Evolutionary conservation across 1,140 invertebrate species (phyloP).

Genomic region (Drosophila trapezifrons): DNA sequence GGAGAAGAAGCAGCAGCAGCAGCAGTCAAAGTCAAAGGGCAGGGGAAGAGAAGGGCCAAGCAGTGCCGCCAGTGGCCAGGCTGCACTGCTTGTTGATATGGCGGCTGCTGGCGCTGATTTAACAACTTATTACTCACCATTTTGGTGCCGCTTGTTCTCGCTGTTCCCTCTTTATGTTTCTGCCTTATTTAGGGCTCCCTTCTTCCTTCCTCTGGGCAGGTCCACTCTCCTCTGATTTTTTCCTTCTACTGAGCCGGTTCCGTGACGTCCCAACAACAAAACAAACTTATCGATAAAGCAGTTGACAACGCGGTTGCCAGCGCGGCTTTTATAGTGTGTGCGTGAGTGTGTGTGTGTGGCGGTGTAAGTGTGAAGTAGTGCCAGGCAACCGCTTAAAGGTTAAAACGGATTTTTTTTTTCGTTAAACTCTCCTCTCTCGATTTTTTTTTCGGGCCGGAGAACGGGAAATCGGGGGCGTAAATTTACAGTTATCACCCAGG

Average conservation of each 20-base stretch:
- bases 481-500: slow-evolving; percentile 27
- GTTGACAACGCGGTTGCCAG: slow-evolving; percentile 34
- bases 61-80: slow-evolving; percentile 5
- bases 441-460: slow-evolving; percentile 1
- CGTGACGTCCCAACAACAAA: slow-evolving; percentile 13
- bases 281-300: slow-evolving; percentile 44
- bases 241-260: slow-evolving; percentile 17
- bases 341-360: too few relatives aligned
- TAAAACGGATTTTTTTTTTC: neutral
- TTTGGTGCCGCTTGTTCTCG: slow-evolving; percentile 6
- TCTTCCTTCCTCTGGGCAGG: neutral
- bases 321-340: neutral
- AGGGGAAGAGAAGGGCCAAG: neutral
- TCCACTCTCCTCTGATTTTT: neutral
- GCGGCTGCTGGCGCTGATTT: slow-evolving; percentile 23
- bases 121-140: slow-evolving; percentile 49
- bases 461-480: neutral
- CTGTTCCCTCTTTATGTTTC: neutral
- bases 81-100: slow-evolving; percentile 19
- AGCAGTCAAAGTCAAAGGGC: neutral
- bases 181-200: neutral
- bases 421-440: slow-evolving; percentile 4
- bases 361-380: slow-evolving; percentile 8
- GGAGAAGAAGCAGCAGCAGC: neutral
- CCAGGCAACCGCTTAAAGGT: slow-evolving; percentile 34